Conservation (phyloP, 2,113 vertebrate species). For the Collichthys lucidus region DNA sequence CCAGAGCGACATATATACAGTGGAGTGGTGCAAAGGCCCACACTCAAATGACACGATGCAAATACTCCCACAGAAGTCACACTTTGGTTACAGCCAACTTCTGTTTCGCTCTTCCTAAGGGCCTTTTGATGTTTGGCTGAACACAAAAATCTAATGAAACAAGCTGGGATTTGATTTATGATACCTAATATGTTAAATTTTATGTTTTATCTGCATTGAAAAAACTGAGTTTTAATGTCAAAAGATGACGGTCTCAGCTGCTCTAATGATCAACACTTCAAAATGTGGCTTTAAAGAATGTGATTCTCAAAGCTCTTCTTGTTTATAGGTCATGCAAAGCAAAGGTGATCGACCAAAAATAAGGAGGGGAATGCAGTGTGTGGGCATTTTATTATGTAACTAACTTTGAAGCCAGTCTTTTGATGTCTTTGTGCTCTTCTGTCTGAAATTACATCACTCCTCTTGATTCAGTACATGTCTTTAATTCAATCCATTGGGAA, state of each 20-base stretch:
- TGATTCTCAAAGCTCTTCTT: slow-evolving; percentile 64
- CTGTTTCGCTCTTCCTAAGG: slow-evolving; percentile 47
- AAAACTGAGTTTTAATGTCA: not conserved
- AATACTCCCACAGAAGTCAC: slow-evolving; percentile 67
- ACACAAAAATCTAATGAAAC: slow-evolving; percentile 11
- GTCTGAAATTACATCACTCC: slow-evolving; percentile 63
- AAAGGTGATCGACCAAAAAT: slow-evolving; percentile 64
- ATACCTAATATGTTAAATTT: not conserved
- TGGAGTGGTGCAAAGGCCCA: slow-evolving; percentile 50
- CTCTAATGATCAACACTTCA: not conserved
- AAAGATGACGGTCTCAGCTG: not conserved
- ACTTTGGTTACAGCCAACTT: slow-evolving; percentile 67
- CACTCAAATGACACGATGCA: slow-evolving; percentile 56
- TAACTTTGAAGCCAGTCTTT: slow-evolving; percentile 77
- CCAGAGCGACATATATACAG: slow-evolving; percentile 35
- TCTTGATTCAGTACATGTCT: slow-evolving; percentile 25
- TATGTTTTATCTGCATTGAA: not conserved
- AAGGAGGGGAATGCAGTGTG: slow-evolving; percentile 65
- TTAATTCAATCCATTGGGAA: not conserved
- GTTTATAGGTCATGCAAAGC: slow-evolving; percentile 55
- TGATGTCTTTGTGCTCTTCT: slow-evolving; percentile 73
- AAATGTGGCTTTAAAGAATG: slow-evolving; percentile 52
- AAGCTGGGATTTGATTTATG: not conserved
- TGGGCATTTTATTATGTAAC: slow-evolving; percentile 75
- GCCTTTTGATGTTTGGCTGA: slow-evolving; percentile 65